Evolutionary conservation across 2,797 vertebrate species (phyloP).

Genomic region (Tauraco hartlaubi): DNA sequence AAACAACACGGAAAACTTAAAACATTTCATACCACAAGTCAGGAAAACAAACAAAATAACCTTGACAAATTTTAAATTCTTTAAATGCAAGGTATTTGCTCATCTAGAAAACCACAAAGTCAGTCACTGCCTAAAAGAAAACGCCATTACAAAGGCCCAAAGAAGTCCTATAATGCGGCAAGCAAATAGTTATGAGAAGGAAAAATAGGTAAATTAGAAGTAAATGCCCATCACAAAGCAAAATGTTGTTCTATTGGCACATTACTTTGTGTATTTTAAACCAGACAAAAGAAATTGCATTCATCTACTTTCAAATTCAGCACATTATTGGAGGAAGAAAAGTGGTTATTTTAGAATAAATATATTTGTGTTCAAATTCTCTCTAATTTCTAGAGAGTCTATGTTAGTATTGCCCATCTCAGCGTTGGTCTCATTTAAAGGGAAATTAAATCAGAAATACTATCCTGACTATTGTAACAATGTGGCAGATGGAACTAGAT

Average conservation of each 20-base stretch:
- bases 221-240: background rate
- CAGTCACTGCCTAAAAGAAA: background rate
- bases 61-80: background rate
- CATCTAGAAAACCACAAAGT: background rate
- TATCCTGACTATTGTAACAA: background rate
- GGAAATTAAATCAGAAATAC: background rate
- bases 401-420: background rate
- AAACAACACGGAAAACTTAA: background rate
- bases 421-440: background rate
- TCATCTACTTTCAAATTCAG: background rate
- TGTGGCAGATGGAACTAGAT: background rate
- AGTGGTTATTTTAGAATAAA: background rate
- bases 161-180: background rate
- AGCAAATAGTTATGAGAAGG: background rate
- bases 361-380: background rate
- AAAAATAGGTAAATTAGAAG: background rate
- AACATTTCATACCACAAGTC: background rate
- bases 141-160: background rate
- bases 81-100: background rate
- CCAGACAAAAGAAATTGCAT: background rate
- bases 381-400: background rate
- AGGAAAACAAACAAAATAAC: background rate
- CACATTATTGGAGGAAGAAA: background rate
- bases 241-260: background rate
- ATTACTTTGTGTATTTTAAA: background rate